phyloP scores from a whole-genome alignment of 2,797 vertebrate species.

The Siniperca obscura region DNA sequence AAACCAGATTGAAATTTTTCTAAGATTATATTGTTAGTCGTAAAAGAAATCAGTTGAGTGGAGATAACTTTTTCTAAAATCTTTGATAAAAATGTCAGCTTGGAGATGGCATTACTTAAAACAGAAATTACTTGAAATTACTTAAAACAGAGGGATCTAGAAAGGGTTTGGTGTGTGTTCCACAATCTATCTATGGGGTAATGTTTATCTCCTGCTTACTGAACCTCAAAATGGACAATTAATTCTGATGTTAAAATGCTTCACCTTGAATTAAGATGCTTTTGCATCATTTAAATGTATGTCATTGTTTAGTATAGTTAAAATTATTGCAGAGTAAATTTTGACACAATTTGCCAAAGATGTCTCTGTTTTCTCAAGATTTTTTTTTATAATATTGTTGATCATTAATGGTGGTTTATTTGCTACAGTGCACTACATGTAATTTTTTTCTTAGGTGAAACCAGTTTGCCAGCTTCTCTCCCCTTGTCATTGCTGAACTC shows the following conservation, averaged over 20 bases:
- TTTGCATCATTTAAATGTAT: background rate
- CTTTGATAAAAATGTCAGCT: background rate
- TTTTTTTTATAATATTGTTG: background rate
- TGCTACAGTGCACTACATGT: background rate
- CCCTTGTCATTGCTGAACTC: constrained; percentile 15
- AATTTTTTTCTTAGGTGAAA: background rate
- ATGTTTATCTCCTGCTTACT: background rate
- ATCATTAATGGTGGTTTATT: background rate
- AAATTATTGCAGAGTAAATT: background rate
- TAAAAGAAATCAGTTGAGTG: too few relatives aligned
- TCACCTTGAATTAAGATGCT: background rate
- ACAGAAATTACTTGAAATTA: too few relatives aligned
- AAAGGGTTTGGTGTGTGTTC: background rate
- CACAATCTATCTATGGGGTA: background rate
- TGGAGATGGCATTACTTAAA: too few relatives aligned
- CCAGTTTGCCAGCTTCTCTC: background rate
- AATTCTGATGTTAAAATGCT: background rate
- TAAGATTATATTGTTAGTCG: too few relatives aligned
- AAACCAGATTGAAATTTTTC: too few relatives aligned
- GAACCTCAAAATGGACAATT: background rate
- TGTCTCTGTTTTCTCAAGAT: background rate
- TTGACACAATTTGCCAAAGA: background rate
- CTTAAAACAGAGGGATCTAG: too few relatives aligned
- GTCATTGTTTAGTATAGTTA: background rate
- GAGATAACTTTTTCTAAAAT: too few relatives aligned